Conservation (phyloP, 2,888 invertebrate species). For the Cantharis nigra region DNA sequence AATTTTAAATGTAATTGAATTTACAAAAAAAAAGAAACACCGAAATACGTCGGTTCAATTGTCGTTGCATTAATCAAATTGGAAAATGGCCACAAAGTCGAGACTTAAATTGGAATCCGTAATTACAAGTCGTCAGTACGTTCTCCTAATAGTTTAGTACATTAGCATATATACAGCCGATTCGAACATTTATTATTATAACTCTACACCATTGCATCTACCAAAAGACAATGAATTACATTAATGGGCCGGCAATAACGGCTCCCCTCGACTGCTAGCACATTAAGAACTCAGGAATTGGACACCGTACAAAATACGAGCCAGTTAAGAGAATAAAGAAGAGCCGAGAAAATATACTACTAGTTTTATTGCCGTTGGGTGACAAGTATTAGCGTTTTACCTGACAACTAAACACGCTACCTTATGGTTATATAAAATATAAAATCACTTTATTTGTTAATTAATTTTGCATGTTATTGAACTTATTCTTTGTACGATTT, state of each 20-base stretch:
- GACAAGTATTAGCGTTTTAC: conserved; percentile 54
- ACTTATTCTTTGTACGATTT: conserved; percentile 22
- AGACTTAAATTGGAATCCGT: conserved; percentile 11
- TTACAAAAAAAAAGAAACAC: not conserved
- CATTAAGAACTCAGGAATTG: conserved; percentile 55
- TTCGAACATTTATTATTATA: conserved; percentile 37
- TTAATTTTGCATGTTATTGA: conserved; percentile 53
- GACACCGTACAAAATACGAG: conserved; percentile 55
- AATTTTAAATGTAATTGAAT: not conserved
- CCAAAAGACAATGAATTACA: conserved; percentile 55
- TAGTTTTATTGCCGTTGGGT: conserved; percentile 52
- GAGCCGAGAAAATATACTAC: conserved; percentile 51
- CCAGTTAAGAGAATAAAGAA: conserved; percentile 56
- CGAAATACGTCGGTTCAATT: not conserved
- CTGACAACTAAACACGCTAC: conserved; percentile 50
- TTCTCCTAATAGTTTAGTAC: conserved; percentile 25
- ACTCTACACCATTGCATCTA: conserved; percentile 40
- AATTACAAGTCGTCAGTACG: conserved; percentile 29
- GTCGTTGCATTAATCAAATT: not conserved
- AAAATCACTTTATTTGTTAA: conserved; percentile 55
- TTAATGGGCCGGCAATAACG: conserved; percentile 53
- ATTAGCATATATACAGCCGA: conserved; percentile 39
- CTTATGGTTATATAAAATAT: conserved; percentile 50
- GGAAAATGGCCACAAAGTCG: not conserved
- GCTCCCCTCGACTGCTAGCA: conserved; percentile 51